Evolutionary conservation across 2,888 invertebrate species (phyloP), one percentile per base, ranked within the genome.

Genomic region (Alloplasta piceator): DNA sequence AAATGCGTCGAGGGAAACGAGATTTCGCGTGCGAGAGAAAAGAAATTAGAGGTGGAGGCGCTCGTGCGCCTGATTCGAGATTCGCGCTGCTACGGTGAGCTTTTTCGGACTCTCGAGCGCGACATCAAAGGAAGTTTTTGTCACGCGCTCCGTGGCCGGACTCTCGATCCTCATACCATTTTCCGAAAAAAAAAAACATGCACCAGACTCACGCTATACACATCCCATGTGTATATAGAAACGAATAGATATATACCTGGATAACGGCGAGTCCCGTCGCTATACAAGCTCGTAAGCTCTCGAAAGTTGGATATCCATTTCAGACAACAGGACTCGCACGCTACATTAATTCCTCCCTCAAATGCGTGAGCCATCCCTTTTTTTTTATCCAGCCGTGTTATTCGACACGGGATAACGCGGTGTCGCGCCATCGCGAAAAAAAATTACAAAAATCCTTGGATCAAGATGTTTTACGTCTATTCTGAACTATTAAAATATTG

Each of bases 61-160:
- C 16, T 26, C 12, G 14, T 55, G 14, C 36, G 26, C 52, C 12
- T 12, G 14, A 2, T n/a, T 52, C 52, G 12, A 66, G 58, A 77
- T 52, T n/a, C 39, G 52, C 26, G 26, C 26, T 26, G 26, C 26
- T 26, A 73, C 46, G 63, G 26, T 36, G 78, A 75, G 60, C 26
- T 26, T 56, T 80, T 68, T 79, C 68, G 72, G 73, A 61, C 63
- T 64, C 52, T 14, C 52, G 14, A 52, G 60, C 72, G 74, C 85
- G 85, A 87, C 87, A 87, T 87, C 87, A 87, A 87, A 87, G 87
- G 78, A 83, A 84, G 82, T 73, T 87, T 87, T 87, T 86, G 87
- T 85, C 84, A 84, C 84, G 81, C 68, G 76, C 36, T 26, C 76
- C 79, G 63, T 50, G 39, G 26, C 55, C n/a, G 73, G 73, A 74